phyloP scores from a whole-genome alignment of 1,140 invertebrate species.

The Atta colombica region DNA sequence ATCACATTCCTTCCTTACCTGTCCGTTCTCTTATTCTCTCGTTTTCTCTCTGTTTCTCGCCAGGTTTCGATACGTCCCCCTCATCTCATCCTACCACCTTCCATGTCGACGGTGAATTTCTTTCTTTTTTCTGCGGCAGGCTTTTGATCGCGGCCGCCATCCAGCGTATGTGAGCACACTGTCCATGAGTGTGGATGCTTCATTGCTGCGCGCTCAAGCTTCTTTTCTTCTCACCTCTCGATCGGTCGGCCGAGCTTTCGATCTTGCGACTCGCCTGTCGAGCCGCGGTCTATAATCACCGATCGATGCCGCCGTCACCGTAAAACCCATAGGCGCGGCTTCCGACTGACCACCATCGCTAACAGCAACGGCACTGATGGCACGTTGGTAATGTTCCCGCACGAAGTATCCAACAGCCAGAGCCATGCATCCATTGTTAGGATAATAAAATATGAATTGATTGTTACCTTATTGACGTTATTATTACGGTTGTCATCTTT shows the following conservation, averaged over 20 bases:
- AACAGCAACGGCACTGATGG: conserved; percentile 16
- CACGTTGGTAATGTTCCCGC: not conserved
- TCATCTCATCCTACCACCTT: not conserved
- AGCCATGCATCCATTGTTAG: not conserved
- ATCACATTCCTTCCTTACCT: conserved; percentile 8
- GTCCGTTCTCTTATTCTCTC: not conserved
- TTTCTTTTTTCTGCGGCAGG: conserved; percentile 54
- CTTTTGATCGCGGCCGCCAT: conserved; percentile 54
- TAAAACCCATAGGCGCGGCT: conserved; percentile 62
- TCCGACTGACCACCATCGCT: conserved; percentile 54
- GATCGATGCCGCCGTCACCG: conserved; percentile 70
- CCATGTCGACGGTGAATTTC: conserved; percentile 36
- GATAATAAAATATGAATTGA: not conserved
- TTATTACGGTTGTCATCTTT: not conserved
- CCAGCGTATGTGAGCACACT: not conserved
- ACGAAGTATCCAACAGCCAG: not conserved
- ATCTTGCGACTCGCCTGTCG: conserved; percentile 69
- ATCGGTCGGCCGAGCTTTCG: conserved; percentile 68
- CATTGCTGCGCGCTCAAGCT: conserved; percentile 47
- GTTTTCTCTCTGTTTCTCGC: conserved; percentile 37
- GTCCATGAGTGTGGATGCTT: conserved; percentile 40
- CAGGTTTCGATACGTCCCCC: conserved; percentile 41
- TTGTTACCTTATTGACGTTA: not conserved
- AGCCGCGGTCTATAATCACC: conserved; percentile 80
- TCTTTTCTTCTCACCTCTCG: conserved; percentile 59